Base-by-base conservation (phyloP, 2,888 invertebrate genomes). In the Eupithecia vulgata region DNA sequence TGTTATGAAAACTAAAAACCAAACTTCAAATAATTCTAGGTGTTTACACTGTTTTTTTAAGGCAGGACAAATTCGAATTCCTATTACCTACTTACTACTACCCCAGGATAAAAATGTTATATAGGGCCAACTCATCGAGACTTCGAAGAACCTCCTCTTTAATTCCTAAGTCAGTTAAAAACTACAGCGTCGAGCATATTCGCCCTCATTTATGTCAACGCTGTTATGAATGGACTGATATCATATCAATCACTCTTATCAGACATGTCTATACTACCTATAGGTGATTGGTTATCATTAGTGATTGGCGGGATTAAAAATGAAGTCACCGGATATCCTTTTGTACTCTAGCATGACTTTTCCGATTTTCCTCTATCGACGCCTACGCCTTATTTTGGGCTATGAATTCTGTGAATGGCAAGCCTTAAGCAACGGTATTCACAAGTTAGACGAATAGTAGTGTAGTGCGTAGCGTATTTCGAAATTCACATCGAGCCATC, bases 291-390 rank as follows among this genome's bases (percentile, higher is more conserved):
- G 61, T 61, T 61, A 61, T 61, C 37, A 12, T 64, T 57, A 37
- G 37, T 37, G 62, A 37, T 64, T 64, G 62, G n/a, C 37, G n/a
- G 37, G 62, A 64, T 67, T 34, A 67, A 48, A 34, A n/a, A 15
- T 64, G 62, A 35, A 35, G n/a, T 64, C 62, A 64, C 62, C 62
- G 62, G 37, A 64, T 35, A 64, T 64, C 62, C 62, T 64, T 37
- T 64, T 35, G 35, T 21, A 25, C 21, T 57, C 21, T 7, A 21
- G 12, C 25, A 21, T 48, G 6, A 17, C 17, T 17, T 45, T n/a
- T n/a, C 1, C 8, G 21, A 21, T 21, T 52, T 21, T 52, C n/a
- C n/a, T 52, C 48, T 52, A n/a, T 52, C 10, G 21, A 52, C 10
- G 48, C 10, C 45, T 8, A 3, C 48, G n/a, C 21, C 21, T 48